Evolutionary conservation across 2,888 invertebrate species (phyloP).

Genomic region (Acanthococcus lagerstroemiae): DNA sequence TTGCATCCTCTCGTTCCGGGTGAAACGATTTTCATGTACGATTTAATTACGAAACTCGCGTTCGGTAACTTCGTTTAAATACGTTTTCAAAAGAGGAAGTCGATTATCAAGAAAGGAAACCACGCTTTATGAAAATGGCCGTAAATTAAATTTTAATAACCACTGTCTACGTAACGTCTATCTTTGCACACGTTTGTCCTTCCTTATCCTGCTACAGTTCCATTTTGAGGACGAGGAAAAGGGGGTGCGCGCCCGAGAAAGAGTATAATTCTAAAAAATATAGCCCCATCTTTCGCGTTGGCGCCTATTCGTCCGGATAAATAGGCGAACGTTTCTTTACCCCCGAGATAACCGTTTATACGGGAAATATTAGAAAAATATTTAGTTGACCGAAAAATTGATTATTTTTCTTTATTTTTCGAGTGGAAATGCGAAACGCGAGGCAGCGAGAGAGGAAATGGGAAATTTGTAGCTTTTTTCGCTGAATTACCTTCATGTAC

Average conservation of each 20-base stretch:
- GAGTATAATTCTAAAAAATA: not conserved
- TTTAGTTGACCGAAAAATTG: conserved; percentile 32
- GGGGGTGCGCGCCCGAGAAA: too few relatives aligned
- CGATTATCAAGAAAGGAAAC: not conserved
- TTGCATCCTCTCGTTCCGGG: not conserved
- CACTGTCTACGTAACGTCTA: too few relatives aligned
- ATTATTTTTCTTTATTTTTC: conserved; percentile 31
- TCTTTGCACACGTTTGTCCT: too few relatives aligned
- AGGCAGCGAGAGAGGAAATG: not conserved
- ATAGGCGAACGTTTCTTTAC: conserved; percentile 22
- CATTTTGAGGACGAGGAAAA: too few relatives aligned
- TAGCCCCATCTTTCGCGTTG: conserved; percentile 18
- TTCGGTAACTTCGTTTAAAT: not conserved
- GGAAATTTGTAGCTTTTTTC: conserved; percentile 2
- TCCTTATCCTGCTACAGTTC: too few relatives aligned
- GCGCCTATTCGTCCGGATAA: conserved; percentile 31
- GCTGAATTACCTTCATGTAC: conserved; percentile 21
- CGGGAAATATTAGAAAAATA: conserved; percentile 32
- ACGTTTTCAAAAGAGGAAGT: not conserved
- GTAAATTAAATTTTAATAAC: too few relatives aligned
- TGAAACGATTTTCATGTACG: not conserved
- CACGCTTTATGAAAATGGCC: too few relatives aligned
- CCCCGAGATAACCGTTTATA: conserved; percentile 22
- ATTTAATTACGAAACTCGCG: not conserved
- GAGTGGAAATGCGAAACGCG: conserved; percentile 18